Evolutionary conservation across 1,140 invertebrate genomes (phyloP).

Genomic region (Muscidifurax raptorellus): DNA sequence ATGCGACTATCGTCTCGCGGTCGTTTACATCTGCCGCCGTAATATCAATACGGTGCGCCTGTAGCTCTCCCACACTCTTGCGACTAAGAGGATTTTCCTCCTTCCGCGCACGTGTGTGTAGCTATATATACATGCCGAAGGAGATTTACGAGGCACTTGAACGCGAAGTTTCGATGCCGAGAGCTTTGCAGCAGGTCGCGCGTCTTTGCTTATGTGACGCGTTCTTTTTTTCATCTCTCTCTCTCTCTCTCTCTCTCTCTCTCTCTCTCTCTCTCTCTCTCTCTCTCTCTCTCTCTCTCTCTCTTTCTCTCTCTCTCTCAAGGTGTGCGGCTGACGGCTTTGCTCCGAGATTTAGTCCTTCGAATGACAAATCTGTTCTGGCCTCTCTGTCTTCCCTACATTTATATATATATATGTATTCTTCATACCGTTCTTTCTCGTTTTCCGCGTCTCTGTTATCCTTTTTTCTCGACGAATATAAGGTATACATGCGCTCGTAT

Average conservation of each 20-base stretch:
- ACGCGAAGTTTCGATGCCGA: constrained; percentile 20
- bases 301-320: background rate
- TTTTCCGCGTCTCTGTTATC: background rate
- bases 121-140: background rate
- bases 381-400: background rate
- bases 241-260: no score
- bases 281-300: background rate
- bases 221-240: no score
- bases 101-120: background rate
- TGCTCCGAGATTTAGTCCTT: constrained; percentile 22
- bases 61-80: background rate
- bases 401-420: no score
- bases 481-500: background rate
- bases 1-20: constrained; percentile 8
- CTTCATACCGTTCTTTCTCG: background rate
- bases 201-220: background rate
- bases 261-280: no score
- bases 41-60: constrained; percentile 44
- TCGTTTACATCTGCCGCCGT: constrained; percentile 35
- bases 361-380: constrained; percentile 26
- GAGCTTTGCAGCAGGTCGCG: background rate
- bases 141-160: constrained; percentile 48
- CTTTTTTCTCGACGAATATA: background rate
- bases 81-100: background rate
- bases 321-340: background rate